Conservation (phyloP, 2,888 invertebrate species). For the Petrolisthes cinctipes region DNA sequence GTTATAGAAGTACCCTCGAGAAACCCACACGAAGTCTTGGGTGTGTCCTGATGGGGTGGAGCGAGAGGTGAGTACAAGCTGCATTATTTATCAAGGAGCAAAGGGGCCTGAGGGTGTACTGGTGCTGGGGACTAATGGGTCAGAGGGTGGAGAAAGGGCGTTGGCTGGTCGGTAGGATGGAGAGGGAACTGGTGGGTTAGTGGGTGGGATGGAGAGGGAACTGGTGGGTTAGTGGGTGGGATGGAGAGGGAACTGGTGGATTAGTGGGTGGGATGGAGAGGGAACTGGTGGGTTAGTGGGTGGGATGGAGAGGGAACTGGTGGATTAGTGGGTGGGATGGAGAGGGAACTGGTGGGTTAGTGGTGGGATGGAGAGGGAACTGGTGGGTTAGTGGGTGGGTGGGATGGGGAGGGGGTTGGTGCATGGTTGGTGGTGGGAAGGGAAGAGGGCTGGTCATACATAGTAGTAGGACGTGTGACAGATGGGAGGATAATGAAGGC, state of each 20-base stretch:
- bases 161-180: background rate
- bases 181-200: background rate
- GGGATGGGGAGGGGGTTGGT: background rate
- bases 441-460: background rate
- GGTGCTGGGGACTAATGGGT: background rate
- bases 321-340: background rate
- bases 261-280: background rate
- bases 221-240: background rate
- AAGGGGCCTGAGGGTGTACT: background rate
- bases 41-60: too few species aligned
- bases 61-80: too few species aligned
- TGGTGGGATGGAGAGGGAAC: slow-evolving; percentile 2
- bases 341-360: background rate
- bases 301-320: background rate
- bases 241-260: background rate
- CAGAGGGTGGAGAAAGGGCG: background rate
- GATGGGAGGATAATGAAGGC: background rate
- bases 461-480: background rate
- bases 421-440: background rate
- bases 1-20: too few species aligned
- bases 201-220: background rate
- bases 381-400: background rate
- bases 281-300: background rate
- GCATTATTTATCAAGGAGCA: too few species aligned
- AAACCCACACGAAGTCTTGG: too few species aligned